Percentiles rank a stretch among this genome's conserved stretches.
Conservation (phyloP, 1,140 invertebrate species). For the Pinna nobilis region DNA sequence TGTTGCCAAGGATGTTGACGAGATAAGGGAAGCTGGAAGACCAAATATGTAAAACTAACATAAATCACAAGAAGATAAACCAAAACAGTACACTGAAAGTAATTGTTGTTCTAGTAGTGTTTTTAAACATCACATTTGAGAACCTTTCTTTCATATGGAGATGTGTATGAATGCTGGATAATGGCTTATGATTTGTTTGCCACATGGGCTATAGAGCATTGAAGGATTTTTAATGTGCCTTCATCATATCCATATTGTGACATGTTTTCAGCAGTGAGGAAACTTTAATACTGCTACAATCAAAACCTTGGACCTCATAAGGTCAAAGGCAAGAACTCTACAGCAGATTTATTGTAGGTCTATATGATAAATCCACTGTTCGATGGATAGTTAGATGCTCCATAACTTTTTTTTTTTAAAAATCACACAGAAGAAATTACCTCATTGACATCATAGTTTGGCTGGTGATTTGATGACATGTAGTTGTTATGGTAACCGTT, state of each 20-base stretch:
- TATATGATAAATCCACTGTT: background rate
- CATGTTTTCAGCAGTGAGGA: too few species aligned
- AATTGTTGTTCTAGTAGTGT: too few species aligned
- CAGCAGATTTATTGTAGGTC: background rate
- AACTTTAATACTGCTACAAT: too few species aligned
- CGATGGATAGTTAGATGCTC: background rate
- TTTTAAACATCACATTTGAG: too few species aligned
- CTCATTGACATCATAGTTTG: constrained; percentile 14
- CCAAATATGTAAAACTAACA: constrained; percentile 54
- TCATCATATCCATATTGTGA: too few species aligned
- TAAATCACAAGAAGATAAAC: background rate
- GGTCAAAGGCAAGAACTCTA: background rate
- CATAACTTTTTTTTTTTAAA: background rate
- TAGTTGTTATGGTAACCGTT: constrained; percentile 35
- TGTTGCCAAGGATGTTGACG: constrained; percentile 63
- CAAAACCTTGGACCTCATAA: too few species aligned
- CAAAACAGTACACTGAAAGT: background rate
- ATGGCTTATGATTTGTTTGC: too few species aligned
- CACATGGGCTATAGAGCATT: too few species aligned
- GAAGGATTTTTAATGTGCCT: too few species aligned
- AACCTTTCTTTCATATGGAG: too few species aligned
- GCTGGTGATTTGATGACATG: constrained; percentile 27
- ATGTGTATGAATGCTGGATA: too few species aligned
- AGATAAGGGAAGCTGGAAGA: constrained; percentile 55
- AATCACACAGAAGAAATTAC: background rate